phyloP scores from a whole-genome alignment of 2,888 invertebrate species.

The Erannis defoliaria region DNA sequence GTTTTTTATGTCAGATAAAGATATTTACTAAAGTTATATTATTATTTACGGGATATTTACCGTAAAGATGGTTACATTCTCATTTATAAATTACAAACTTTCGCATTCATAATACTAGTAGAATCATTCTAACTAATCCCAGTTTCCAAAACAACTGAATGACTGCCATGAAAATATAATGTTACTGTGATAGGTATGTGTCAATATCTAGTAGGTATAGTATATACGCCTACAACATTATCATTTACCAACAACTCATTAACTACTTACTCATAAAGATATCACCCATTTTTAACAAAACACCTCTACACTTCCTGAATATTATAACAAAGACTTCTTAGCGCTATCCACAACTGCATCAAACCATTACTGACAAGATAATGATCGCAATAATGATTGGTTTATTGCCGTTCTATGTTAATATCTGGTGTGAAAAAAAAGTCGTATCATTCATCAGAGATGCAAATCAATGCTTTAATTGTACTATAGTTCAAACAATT shows the following conservation, averaged over 20 bases:
- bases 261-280: constrained; percentile 12
- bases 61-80: too few species aligned
- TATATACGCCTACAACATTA: neutral
- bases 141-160: too few species aligned
- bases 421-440: constrained; percentile 2
- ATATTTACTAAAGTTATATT: too few species aligned
- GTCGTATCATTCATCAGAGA: neutral
- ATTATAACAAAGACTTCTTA: neutral
- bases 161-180: too few species aligned
- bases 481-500: neutral
- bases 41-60: too few species aligned
- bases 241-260: neutral
- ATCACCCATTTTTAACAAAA: constrained; percentile 18
- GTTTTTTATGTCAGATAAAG: too few species aligned
- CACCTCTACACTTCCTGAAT: neutral
- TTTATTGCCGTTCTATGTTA: neutral
- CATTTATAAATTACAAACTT: too few species aligned
- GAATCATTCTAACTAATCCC: too few species aligned
- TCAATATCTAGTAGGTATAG: neutral
- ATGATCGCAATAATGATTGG: constrained; percentile 16
- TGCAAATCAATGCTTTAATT: neutral
- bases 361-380: constrained; percentile 8
- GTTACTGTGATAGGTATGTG: too few species aligned
- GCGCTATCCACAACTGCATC: constrained; percentile 5
- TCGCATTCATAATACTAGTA: too few species aligned